Percentiles rank a stretch among this genome's conserved stretches.
phyloP scores from a whole-genome alignment of 2,113 vertebrate species.

The Oriolus oriolus region DNA sequence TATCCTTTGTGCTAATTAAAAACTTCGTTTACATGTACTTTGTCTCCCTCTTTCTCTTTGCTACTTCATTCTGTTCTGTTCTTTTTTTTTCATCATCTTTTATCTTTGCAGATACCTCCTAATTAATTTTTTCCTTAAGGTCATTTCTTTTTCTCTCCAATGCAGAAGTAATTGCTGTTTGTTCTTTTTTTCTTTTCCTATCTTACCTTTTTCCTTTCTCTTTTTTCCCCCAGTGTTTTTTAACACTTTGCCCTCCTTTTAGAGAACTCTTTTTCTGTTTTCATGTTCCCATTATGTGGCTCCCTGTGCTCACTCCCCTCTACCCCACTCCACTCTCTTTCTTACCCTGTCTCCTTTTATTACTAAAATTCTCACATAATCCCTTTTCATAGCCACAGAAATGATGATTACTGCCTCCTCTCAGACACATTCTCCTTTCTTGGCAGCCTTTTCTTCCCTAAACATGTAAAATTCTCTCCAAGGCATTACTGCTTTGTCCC shows the following conservation, averaged over 20 bases:
- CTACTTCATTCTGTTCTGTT: neutral
- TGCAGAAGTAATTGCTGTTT: neutral
- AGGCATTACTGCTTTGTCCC: neutral
- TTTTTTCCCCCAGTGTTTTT: neutral
- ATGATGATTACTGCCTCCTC: neutral
- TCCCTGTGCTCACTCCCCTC: neutral
- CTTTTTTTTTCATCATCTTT: neutral
- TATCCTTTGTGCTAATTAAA: slow-evolving; percentile 20
- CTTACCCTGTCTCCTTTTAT: neutral
- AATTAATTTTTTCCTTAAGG: neutral
- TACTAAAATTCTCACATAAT: neutral
- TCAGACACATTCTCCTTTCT: neutral
- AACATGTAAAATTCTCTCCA: neutral
- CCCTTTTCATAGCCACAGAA: neutral
- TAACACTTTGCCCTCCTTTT: neutral
- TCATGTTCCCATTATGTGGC: neutral
- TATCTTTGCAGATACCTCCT: neutral
- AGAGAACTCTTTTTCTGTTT: neutral
- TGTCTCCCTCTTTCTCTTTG: slow-evolving; percentile 59
- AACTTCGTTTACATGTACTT: slow-evolving; percentile 19
- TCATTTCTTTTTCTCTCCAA: neutral
- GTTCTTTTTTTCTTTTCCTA: neutral
- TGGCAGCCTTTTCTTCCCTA: neutral
- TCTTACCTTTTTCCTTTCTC: neutral
- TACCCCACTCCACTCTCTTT: neutral